Conservation (phyloP, 2,888 invertebrate species). For the Lottia scabra region DNA sequence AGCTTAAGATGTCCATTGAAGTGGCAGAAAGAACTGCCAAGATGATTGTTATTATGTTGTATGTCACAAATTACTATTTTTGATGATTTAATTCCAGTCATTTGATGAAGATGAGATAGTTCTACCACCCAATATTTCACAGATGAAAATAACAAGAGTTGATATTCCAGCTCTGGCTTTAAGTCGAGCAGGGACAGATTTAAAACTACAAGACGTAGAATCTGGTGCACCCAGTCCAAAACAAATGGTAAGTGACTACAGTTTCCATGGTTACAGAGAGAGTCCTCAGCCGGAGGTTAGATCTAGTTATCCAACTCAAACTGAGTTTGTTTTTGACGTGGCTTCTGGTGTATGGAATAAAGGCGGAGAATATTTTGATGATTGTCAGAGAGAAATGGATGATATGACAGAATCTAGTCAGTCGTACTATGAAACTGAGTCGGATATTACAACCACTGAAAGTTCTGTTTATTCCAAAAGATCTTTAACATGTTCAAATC, state of each 20-base stretch:
- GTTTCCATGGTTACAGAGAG: not conserved
- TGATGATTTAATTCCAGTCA: slow-evolving; percentile 3
- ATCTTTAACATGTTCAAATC: not conserved
- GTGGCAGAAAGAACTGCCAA: no score
- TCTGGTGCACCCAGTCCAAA: not conserved
- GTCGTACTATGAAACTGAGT: not conserved
- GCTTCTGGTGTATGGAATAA: not conserved
- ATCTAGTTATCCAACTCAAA: not conserved
- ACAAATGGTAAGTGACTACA: not conserved
- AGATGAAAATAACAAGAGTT: slow-evolving; percentile 23
- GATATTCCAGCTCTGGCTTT: slow-evolving; percentile 16
- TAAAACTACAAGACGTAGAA: not conserved
- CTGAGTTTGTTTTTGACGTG: not conserved
- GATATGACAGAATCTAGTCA: not conserved
- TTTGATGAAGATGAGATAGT: slow-evolving; percentile 13
- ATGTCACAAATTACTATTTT: no score
- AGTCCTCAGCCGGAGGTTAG: not conserved
- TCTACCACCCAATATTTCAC: slow-evolving; percentile 10
- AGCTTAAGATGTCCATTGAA: no score
- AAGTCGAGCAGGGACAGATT: not conserved
- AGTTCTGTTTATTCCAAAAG: not conserved
- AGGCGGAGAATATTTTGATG: not conserved
- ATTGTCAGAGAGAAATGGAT: not conserved
- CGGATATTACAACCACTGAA: not conserved
- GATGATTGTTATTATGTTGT: no score